Conservation (phyloP, 2,113 vertebrate species). For the Amia ocellicauda region DNA sequence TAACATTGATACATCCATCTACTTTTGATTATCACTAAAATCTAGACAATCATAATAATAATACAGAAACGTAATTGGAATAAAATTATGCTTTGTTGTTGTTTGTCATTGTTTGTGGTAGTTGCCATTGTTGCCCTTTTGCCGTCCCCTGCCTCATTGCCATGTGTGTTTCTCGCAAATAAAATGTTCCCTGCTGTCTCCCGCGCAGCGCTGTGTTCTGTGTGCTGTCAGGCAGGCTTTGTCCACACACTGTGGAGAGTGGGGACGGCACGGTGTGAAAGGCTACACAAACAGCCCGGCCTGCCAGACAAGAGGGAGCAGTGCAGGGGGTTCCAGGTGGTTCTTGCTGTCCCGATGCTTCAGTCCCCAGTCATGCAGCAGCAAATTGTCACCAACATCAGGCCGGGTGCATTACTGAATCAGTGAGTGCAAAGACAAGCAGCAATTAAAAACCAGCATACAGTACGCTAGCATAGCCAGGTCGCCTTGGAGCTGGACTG, state of each 20-base stretch:
- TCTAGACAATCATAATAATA: background rate
- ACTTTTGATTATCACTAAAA: background rate
- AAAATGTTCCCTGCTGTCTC: background rate
- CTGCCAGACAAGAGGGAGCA: background rate
- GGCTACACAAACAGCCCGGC: background rate
- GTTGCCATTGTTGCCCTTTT: background rate
- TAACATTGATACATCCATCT: too few species aligned
- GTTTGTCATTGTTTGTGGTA: background rate
- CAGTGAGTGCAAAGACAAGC: background rate
- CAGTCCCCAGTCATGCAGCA: background rate
- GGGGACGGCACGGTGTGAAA: background rate
- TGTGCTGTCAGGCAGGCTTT: background rate
- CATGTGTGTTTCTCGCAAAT: background rate
- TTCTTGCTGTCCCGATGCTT: background rate
- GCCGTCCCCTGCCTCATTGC: background rate
- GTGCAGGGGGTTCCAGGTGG: background rate
- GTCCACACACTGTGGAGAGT: background rate
- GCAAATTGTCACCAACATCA: background rate
- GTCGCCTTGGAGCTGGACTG: too few species aligned
- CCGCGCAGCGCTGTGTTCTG: background rate
- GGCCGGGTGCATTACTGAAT: background rate
- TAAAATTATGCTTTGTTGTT: background rate
- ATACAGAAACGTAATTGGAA: too few species aligned
- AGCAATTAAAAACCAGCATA: background rate
- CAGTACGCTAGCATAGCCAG: background rate